Base-by-base conservation (phyloP, 1,140 invertebrate species). In the Catajapyx aquilonaris region DNA sequence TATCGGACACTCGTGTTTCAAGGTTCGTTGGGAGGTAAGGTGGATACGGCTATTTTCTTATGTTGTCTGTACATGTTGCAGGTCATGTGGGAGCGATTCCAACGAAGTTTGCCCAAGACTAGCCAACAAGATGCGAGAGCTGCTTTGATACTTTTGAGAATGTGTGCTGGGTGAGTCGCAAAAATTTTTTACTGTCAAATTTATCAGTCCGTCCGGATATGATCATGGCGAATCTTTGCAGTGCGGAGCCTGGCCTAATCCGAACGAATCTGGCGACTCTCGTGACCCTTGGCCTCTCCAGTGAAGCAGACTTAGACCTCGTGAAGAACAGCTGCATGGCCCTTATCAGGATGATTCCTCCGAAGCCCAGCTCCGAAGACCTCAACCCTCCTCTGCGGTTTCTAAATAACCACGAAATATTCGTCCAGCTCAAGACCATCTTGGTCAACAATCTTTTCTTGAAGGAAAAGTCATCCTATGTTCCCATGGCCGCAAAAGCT, bases 1-100 rank as follows among this genome's bases (percentile, higher is more conserved):
- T 34, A 39, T 78, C 5, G 54, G 56, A 34, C 56, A 48, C 20
- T 54, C 61, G 45, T 55, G 57, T 36, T 49, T 67, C n/a, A 43
- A 45, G 34, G 22, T 34, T 17, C 48, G 55, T 43, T 56, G 23
- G 23, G n/a, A n/a, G n/a, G n/a, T n/a, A n/a, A n/a, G n/a, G n/a
- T n/a, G n/a, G n/a, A n/a, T n/a, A n/a, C n/a, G n/a, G n/a, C n/a
- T n/a, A n/a, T n/a, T n/a, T n/a, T n/a, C n/a, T n/a, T n/a, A n/a
- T n/a, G n/a, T n/a, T 28, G 41, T 44, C 31, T 36, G 37, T 44
- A 39, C 40, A 22, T 60, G 48, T 54, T 62, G 42, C 51, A 76
- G 64, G 66, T 84, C 9, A 59, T 87, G 21, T 87, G 78, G 73
- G 78, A 86, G 54, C 71, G 68, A 39, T 87, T 81, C 51, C 67